phyloP scores from a whole-genome alignment of 2,113 vertebrate genomes.

The Procavia capensis region DNA sequence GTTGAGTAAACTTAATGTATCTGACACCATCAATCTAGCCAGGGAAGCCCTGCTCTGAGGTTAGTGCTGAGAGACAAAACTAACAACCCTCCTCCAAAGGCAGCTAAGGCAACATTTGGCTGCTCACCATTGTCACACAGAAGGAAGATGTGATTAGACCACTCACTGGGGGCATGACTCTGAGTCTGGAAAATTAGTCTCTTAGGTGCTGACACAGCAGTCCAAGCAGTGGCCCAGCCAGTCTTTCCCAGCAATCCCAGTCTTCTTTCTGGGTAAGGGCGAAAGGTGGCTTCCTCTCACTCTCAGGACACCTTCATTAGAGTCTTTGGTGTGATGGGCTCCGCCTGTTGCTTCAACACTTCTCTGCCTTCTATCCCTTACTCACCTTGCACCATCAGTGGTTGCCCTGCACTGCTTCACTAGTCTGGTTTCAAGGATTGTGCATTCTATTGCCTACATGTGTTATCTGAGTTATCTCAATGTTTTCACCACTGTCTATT shows the following conservation, averaged over 20 bases:
- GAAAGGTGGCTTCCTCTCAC: neutral
- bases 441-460: neutral
- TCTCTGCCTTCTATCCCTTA: neutral
- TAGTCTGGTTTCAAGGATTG: neutral
- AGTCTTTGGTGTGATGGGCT: neutral
- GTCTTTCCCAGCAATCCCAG: neutral
- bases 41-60: neutral
- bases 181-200: neutral
- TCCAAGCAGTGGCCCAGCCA: neutral
- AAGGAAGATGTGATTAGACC: neutral
- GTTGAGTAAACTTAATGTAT: neutral
- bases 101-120: neutral
- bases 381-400: neutral
- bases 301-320: neutral
- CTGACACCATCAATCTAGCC: neutral
- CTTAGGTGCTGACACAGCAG: neutral
- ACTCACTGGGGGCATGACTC: neutral
- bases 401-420: neutral
- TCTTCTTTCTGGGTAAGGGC: neutral
- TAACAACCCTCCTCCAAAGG: neutral
- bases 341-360: neutral
- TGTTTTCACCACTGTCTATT: neutral
- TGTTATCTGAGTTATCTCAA: neutral
- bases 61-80: neutral
- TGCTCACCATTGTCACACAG: neutral